Percentiles rank a stretch among this genome's conserved stretches.
phyloP scores from a whole-genome alignment of 1,140 invertebrate genomes.

The Tetragnatha versicolor region DNA sequence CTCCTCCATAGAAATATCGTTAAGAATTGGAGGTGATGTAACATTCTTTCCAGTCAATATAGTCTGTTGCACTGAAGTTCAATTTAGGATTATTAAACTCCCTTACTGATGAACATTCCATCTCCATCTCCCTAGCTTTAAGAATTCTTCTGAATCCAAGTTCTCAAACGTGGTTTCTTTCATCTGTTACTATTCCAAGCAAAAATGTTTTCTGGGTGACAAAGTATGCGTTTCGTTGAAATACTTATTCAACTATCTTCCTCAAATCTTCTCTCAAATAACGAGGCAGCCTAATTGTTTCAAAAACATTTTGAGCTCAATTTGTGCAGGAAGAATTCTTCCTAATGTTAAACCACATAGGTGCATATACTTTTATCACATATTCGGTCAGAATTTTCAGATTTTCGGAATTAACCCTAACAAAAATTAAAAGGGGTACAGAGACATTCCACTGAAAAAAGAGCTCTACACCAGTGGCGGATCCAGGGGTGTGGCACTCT shows the following conservation, averaged over 20 bases:
- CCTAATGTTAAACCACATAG: neutral
- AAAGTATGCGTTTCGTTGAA: neutral
- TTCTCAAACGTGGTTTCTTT: neutral
- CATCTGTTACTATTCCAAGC: neutral
- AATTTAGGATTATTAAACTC: neutral
- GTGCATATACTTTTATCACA: too few relatives aligned
- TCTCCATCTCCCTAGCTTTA: neutral
- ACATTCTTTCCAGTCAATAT: neutral
- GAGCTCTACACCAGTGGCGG: too few relatives aligned
- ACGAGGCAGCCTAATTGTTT: neutral
- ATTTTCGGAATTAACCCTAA: too few relatives aligned
- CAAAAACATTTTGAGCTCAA: neutral
- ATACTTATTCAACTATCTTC: neutral
- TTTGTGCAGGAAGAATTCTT: neutral
- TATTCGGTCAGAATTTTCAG: too few relatives aligned
- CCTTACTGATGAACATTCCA: neutral
- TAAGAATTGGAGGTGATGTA: neutral
- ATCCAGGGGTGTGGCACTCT: too few relatives aligned
- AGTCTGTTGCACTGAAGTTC: neutral
- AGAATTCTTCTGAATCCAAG: neutral
- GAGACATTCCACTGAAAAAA: too few relatives aligned
- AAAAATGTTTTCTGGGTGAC: neutral
- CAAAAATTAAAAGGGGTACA: too few relatives aligned
- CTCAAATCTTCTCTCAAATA: neutral
- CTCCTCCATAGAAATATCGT: neutral